Evolutionary conservation across 2,888 invertebrate species (phyloP).

Genomic region (Drosophila eohydei): DNA sequence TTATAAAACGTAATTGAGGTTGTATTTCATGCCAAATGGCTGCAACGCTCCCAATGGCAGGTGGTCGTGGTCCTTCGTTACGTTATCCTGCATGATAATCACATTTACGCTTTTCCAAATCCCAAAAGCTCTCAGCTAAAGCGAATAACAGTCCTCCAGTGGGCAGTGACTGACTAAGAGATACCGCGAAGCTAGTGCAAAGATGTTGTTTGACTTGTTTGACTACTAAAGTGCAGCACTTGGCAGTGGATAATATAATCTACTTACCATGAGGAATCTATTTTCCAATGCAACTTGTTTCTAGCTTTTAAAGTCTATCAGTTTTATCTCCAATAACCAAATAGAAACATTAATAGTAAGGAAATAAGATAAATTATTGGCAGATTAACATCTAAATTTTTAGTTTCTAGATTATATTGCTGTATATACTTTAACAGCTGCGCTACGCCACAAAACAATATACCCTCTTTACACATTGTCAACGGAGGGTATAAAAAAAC

Average conservation of each 20-base stretch:
- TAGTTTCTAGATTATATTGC: too few relatives aligned
- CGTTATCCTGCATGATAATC: constrained; percentile 35
- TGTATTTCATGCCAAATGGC: constrained; percentile 67
- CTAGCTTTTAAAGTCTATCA: background rate
- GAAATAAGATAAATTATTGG: too few relatives aligned
- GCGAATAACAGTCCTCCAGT: background rate
- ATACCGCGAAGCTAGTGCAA: background rate
- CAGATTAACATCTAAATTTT: too few relatives aligned
- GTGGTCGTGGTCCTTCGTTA: constrained; percentile 26
- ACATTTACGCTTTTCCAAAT: constrained; percentile 41
- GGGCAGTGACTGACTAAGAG: background rate
- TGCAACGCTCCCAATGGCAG: constrained; percentile 39
- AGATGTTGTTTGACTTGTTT: background rate
- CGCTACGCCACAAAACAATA: background rate
- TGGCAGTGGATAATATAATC: background rate
- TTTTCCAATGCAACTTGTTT: background rate
- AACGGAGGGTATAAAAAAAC: constrained; percentile 1
- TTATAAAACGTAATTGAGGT: constrained; percentile 68
- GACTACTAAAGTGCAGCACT: too few relatives aligned
- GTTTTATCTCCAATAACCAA: background rate
- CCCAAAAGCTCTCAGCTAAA: constrained; percentile 35
- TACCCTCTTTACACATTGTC: background rate
- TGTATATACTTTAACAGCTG: background rate
- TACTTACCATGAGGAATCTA: too few relatives aligned
- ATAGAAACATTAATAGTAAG: too few relatives aligned